Base-by-base conservation (phyloP, 1,140 invertebrate species). In the Mamestra configurata region DNA sequence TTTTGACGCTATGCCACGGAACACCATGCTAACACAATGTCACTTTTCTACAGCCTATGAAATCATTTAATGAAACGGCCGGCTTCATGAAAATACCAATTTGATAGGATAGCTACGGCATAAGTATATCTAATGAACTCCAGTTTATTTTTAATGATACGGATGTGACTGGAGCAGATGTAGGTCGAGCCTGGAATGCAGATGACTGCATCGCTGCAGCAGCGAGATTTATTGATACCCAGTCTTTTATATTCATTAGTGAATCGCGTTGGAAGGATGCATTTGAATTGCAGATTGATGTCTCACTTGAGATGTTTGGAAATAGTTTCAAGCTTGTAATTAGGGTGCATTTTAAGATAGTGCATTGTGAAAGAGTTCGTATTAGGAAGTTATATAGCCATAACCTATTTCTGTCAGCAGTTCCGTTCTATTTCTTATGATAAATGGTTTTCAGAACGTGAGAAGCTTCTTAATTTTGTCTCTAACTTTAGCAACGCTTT, bases 71-170 rank as follows among this genome's bases (percentile, higher is more conserved):
- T 31, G 27, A 31, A 31, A 31, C 5, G 1, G 27, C 27, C 27
- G 5, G 27, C 5, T 31, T 31, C 27, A 31, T 31, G 27, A 5
- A 31, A 31, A 31, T 31, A 31, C 27, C 27, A 31, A 31, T 31
- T 31, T 5, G 5, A 31, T 31, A n/a, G n/a, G n/a, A 1, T 31
- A 5, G 1, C 27, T 31, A 31, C 27, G 27, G 5, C 27, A 31
- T 31, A 31, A 5, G 27, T 76, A 18, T 31, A 35, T 20, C 61
- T 75, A 75, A 59, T 75, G 72, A 75, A 75, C 20, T 0, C 40
- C 37, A 40, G 73, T 61, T 64, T 84, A 84, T 86, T 86, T 80
- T 86, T 84, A 86, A 86, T 84, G 76, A 80, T 78, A 84, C 83
- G 83, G 85, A 86, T 86, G 83, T 73, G 81, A 68, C 77, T 80